These are phyloP conservation scores for Beroe forskalii DNA, from an alignment of 37 sponge, comb jelly and placozoan genomes.

Conservation along the genomic window DNA sequence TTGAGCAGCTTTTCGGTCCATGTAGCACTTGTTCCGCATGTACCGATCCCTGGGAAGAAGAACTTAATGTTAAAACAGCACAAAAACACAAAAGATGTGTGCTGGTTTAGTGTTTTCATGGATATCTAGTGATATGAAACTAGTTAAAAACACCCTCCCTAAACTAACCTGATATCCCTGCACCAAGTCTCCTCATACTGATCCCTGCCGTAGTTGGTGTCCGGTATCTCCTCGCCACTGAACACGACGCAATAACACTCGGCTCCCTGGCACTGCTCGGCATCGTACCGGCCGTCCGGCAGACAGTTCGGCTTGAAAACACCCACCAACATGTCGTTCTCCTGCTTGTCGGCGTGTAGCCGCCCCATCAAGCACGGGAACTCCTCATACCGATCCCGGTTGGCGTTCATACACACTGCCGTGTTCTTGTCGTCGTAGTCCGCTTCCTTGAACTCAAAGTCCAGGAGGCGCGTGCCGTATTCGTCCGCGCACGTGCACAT, in stretches of 20 bases:
- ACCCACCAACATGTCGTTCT: constrained; percentile 18
- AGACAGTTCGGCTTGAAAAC: background rate
- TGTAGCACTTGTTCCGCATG: background rate
- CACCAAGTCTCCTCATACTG: background rate
- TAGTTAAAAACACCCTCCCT: no score
- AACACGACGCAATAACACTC: background rate
- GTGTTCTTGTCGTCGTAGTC: background rate
- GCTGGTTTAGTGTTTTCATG: no score
- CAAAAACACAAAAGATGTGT: no score
- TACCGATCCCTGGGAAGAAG: background rate
- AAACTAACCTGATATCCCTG: background rate
- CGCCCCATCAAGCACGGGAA: background rate
- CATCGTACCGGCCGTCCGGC: background rate
- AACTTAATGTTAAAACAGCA: no score
- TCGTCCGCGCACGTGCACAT: background rate
- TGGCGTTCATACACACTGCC: background rate
- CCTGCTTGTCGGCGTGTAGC: background rate
- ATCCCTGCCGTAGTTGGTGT: background rate
- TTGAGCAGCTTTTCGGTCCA: background rate
- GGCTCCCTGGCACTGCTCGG: background rate
- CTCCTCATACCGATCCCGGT: background rate
- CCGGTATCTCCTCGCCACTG: background rate
- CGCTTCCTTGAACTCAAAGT: background rate
- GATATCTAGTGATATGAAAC: no score
- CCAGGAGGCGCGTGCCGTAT: background rate